These are phyloP conservation scores for Hyla sarda DNA, from an alignment of 2,113 vertebrate species.

Conservation along the genomic window DNA sequence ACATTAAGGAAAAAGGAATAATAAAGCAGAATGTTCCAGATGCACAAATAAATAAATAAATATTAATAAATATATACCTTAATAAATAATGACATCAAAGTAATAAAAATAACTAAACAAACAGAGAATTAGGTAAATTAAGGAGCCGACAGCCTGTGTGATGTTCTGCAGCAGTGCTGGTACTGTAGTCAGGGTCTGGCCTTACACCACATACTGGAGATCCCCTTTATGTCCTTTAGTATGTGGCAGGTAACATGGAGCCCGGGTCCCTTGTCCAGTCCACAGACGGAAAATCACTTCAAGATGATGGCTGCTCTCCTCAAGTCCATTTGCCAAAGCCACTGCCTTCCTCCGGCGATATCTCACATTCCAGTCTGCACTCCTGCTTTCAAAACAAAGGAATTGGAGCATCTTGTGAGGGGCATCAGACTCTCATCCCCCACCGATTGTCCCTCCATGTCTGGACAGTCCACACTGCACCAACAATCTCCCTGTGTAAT, in stretches of 20 bases:
- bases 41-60: not conserved
- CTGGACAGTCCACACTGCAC: slow-evolving; percentile 32
- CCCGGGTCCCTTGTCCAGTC: slow-evolving; percentile 3
- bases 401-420: slow-evolving; percentile 2
- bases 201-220: not conserved
- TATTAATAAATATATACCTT: not conserved
- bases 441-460: slow-evolving; percentile 16
- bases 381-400: slow-evolving; percentile 50
- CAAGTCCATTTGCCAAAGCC: slow-evolving; percentile 63
- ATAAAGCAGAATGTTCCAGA: not conserved
- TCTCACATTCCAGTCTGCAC: slow-evolving; percentile 55
- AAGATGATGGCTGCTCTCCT: slow-evolving; percentile 34
- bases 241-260: not conserved
- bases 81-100: not conserved
- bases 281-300: slow-evolving; percentile 50
- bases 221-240: not conserved
- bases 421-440: slow-evolving; percentile 22
- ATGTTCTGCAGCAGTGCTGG: not conserved
- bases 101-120: not conserved
- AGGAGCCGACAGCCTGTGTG: too few species aligned
- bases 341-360: slow-evolving; percentile 59
- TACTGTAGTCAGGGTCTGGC: not conserved
- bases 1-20: not conserved
- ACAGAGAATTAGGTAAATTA: not conserved
- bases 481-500: slow-evolving; percentile 20